These are phyloP conservation scores for Sebastes cheni DNA, from an alignment of 2,797 vertebrate genomes.

Conservation along the genomic window DNA sequence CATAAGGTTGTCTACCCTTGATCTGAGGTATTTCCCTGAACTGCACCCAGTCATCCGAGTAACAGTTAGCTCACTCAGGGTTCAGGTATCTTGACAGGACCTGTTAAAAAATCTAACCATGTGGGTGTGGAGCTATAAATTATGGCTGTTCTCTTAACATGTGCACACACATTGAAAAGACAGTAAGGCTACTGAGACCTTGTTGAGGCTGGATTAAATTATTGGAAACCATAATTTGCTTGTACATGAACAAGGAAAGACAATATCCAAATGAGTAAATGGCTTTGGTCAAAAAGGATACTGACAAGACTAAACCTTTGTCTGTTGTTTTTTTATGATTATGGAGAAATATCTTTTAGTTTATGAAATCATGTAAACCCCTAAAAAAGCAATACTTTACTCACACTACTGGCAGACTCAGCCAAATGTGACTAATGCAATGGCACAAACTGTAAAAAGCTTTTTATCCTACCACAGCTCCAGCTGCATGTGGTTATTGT, in stretches of 20 bases:
- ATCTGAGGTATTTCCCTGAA: background rate
- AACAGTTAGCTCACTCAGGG: background rate
- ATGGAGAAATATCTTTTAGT: background rate
- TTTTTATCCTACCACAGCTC: background rate
- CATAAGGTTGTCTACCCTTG: background rate
- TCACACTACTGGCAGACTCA: background rate
- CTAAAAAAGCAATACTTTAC: background rate
- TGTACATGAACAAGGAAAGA: background rate
- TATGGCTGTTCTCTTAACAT: background rate
- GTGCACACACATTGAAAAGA: background rate
- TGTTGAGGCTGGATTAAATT: background rate
- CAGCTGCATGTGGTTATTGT: background rate
- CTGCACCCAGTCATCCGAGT: background rate
- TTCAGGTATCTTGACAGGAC: background rate
- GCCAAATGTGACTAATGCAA: background rate
- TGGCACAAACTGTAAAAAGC: background rate
- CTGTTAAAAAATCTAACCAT: background rate
- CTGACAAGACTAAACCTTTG: background rate
- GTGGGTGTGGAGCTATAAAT: background rate
- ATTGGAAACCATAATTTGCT: background rate
- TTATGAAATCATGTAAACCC: slow-evolving; percentile 1
- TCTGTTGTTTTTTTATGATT: background rate
- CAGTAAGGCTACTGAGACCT: background rate
- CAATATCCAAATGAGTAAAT: background rate
- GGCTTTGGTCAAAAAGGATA: background rate